Base-by-base conservation (phyloP, 2,113 vertebrate genomes). In the Gambusia holbrooki region DNA sequence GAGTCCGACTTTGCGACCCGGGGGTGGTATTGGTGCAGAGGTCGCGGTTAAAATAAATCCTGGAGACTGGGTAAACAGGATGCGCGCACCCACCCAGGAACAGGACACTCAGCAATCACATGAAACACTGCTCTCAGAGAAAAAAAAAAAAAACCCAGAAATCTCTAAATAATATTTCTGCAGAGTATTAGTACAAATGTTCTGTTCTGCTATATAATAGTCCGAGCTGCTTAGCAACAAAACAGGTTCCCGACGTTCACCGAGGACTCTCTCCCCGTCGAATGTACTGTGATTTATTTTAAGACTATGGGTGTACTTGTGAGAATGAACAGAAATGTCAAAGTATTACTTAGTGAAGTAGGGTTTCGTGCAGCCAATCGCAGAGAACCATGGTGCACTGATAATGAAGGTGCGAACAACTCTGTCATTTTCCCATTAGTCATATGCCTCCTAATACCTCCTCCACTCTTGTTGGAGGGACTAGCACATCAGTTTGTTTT, bases 1-100 rank as follows among this genome's bases (percentile, higher is more conserved):
- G 62, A 74, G 75, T 32, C 64, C 71, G 84, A 88, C 85, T 84
- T 71, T 3, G 14, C 51, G 82, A 89, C 84, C 84, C 17, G 25
- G 13, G 65, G 1, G 58, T 80, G 75, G 73, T 77, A 61, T 19
- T 60, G 73, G 51, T 64, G 62, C 63, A 76, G 68, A 68, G 86
- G 86, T 92, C 88, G 82, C 51, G 68, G 89, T 90, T 87, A 88
- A 90, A 90, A 90, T 87, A 91, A 91, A 92, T 77, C 62, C 61
- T 75, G 63, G 32, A 84, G 80, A 82, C 80, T 86, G 85, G 51
- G 80, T 89, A 88, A 92, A 90, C 89, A 92, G 91, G 90, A 92
- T 90, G 87, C 77, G 74, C 84, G 77, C 86, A 84, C 72, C 77
- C 85, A 64, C 76, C 70, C 85, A 79, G 73, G 84, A 90, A 85